Base-by-base conservation (phyloP, 2,888 invertebrate genomes). In the Osmoderma eremita region DNA sequence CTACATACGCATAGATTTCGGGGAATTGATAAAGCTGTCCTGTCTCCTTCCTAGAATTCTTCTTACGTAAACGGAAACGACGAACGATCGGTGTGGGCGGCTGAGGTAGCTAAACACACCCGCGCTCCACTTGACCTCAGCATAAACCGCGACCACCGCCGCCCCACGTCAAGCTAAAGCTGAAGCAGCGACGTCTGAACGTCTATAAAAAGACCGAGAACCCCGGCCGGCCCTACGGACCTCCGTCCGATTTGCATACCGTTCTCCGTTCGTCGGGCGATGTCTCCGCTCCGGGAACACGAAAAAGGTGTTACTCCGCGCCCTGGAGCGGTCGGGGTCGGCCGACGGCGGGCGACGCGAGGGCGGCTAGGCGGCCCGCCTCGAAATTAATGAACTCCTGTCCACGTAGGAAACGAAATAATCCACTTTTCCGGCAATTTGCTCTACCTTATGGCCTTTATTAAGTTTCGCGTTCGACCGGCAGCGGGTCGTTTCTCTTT, bases 271-370 rank as follows among this genome's bases (percentile, higher is more conserved):
- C n/a, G n/a, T n/a, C n/a, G 75, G 74, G 78, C 79, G 76, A 76
- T 77, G 80, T 79, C 80, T 80, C 78, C 77, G 75, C 73, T 75
- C 70, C 75, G 75, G 30, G 77, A 81, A 83, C 83, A 82, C 79
- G 82, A 82, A 83, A 83, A 83, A 83, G 83, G 83, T 83, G 83
- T 83, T 83, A 79, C 82, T 78, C 75, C 69, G 70, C 68, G 69
- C 67, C 66, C 69, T n/a, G 68, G 67, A 72, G 70, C 62, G 65
- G 69, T 67, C 72, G 69, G 50, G 67, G 70, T 70, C 63, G 67
- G 66, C 63, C 18, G 65, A 13, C 24, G 63, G 42, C 39, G n/a
- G 22, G 54, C 50, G 42, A 39, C 13, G 41, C 30, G 61, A 39
- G 22, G 22, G 18, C 69, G 67, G 69, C 67, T 65, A 67, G 70